A percentile compares a stretch with the other conserved stretches of the same genome.
phyloP scores from a whole-genome alignment of 2,797 vertebrate genomes.

The Staurois parvus region DNA sequence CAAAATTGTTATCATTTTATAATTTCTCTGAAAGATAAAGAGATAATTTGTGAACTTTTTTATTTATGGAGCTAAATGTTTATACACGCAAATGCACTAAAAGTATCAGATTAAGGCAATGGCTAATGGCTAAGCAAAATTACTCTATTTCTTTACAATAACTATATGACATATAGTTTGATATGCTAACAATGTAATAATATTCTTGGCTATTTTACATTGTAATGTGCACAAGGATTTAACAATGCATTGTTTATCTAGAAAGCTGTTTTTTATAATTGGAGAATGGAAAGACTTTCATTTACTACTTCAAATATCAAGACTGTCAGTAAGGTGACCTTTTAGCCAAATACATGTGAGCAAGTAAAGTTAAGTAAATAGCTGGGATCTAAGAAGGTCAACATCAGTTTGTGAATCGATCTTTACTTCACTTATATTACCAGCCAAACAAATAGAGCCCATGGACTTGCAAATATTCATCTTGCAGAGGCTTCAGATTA shows the following conservation, averaged over 20 bases:
- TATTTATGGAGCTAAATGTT: no score
- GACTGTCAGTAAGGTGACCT: slow-evolving; percentile 48
- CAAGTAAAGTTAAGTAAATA: slow-evolving; percentile 53
- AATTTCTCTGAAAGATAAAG: no score
- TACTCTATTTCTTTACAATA: no score
- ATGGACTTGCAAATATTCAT: slow-evolving; percentile 38
- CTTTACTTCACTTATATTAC: slow-evolving; percentile 27
- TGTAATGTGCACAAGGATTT: neutral
- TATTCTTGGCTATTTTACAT: slow-evolving; percentile 10
- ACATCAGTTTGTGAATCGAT: slow-evolving; percentile 30
- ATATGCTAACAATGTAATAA: no score
- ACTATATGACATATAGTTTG: no score
- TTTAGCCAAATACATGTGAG: slow-evolving; percentile 37
- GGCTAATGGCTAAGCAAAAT: no score
- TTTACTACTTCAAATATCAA: slow-evolving; percentile 35
- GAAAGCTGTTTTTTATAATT: neutral
- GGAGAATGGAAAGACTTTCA: neutral
- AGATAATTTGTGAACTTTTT: no score
- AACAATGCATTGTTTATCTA: neutral
- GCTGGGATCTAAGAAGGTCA: slow-evolving; percentile 50
- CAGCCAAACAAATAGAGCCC: neutral
- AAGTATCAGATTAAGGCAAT: no score
- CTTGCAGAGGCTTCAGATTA: slow-evolving; percentile 17
- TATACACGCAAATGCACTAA: no score
- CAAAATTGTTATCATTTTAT: no score